Conservation (phyloP, 2,797 vertebrate genomes). For the Pangasius krempfi region DNA sequence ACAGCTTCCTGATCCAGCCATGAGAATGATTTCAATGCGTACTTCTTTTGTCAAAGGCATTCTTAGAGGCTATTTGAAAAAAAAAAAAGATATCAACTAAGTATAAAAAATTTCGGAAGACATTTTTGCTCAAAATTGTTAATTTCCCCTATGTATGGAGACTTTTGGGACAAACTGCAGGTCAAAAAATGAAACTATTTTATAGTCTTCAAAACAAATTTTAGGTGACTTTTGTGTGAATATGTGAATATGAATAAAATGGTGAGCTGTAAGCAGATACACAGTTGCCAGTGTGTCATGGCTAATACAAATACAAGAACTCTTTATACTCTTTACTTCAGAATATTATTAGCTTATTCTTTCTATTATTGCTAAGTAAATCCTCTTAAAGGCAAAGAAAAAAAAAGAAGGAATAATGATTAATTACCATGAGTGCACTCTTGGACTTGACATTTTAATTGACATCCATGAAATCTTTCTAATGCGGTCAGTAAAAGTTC, state of each 20-base stretch:
- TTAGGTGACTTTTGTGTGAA: not conserved
- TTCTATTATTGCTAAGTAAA: not conserved
- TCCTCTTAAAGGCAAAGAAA: constrained; percentile 26
- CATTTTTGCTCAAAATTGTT: too few species aligned
- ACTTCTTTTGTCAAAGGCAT: too few species aligned
- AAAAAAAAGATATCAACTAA: too few species aligned
- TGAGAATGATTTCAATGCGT: too few species aligned
- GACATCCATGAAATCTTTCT: constrained; percentile 76
- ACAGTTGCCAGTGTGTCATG: too few species aligned
- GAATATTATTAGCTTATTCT: not conserved
- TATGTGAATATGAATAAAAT: not conserved
- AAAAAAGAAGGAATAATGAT: constrained; percentile 6
- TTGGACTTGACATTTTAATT: constrained; percentile 67
- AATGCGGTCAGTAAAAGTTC: constrained; percentile 76
- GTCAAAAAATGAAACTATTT: not conserved
- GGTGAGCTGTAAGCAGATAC: not conserved
- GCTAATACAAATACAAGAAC: too few species aligned
- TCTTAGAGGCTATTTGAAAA: too few species aligned
- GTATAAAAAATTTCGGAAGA: too few species aligned
- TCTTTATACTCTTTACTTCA: too few species aligned
- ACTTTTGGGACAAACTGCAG: too few species aligned
- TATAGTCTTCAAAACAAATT: not conserved
- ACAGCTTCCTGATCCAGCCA: too few species aligned
- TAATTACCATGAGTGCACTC: constrained; percentile 33
- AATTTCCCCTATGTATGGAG: too few species aligned